A percentile compares a stretch with the other conserved stretches of the same genome.
Conservation (phyloP, 2,888 invertebrate genomes). For the Lasiommata megera region DNA sequence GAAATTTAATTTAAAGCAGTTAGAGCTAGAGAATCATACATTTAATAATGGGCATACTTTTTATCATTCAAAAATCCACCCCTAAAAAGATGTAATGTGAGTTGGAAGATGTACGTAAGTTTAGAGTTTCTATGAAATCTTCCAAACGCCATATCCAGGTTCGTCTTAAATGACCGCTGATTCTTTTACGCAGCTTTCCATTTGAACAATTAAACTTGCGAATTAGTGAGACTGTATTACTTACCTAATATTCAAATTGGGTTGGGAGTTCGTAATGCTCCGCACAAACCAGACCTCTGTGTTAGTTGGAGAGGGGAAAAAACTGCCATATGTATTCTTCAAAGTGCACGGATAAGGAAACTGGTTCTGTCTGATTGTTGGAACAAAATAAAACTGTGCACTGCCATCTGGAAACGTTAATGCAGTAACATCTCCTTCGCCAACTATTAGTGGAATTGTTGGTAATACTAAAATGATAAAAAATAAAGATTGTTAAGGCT, state of each 20-base stretch:
- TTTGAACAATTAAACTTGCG: too few relatives aligned
- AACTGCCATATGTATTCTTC: slow-evolving; percentile 27
- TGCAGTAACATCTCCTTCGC: slow-evolving; percentile 64
- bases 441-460: slow-evolving; percentile 48
- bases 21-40: too few relatives aligned
- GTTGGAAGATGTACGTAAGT: too few relatives aligned
- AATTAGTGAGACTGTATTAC: slow-evolving; percentile 32
- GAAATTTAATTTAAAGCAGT: too few relatives aligned
- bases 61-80: too few relatives aligned
- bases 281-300: slow-evolving; percentile 57
- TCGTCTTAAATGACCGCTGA: too few relatives aligned
- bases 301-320: slow-evolving; percentile 17
- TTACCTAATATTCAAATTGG: slow-evolving; percentile 8
- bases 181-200: too few relatives aligned
- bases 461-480: slow-evolving; percentile 13
- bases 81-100: too few relatives aligned
- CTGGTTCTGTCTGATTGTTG: slow-evolving; percentile 41
- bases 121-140: too few relatives aligned
- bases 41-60: too few relatives aligned
- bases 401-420: slow-evolving; percentile 59
- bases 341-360: slow-evolving; percentile 32
- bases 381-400: slow-evolving; percentile 58
- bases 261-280: slow-evolving; percentile 53
- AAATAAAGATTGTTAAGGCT: background rate
- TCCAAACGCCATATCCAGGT: too few relatives aligned